Conservation (phyloP, 37 sponge, comb jelly and placozoan species). For the Corticium candelabrum region DNA sequence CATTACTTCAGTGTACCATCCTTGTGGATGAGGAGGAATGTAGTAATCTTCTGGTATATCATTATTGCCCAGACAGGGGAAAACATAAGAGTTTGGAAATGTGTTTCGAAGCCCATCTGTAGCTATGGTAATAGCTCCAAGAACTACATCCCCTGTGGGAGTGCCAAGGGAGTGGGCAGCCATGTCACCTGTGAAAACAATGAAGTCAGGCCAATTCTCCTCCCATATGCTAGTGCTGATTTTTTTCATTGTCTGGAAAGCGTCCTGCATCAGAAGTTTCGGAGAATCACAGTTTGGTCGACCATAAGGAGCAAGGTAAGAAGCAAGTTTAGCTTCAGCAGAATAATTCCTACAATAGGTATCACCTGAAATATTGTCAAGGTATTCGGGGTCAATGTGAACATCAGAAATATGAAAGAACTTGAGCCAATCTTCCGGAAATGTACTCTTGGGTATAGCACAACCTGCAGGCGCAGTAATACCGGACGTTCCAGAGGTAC, state of each 20-base stretch:
- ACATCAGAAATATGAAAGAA: constrained; percentile 46
- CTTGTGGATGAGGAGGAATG: neutral
- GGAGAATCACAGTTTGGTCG: neutral
- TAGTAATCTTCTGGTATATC: neutral
- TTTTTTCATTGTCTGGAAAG: neutral
- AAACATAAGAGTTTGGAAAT: neutral
- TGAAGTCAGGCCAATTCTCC: neutral
- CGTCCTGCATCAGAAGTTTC: neutral
- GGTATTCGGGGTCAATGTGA: constrained; percentile 77
- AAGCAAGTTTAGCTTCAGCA: neutral
- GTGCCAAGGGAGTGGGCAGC: neutral
- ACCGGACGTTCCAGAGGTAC: neutral
- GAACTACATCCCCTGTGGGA: neutral
- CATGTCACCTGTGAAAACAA: neutral
- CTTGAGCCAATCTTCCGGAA: neutral
- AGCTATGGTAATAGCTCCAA: neutral
- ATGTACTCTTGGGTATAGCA: neutral
- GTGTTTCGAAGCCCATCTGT: neutral
- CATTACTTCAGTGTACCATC: neutral
- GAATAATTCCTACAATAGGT: neutral
- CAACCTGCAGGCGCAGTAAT: neutral
- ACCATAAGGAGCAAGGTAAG: neutral
- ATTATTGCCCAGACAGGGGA: neutral
- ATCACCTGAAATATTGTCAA: neutral
- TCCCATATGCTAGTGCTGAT: neutral